phyloP scores from a whole-genome alignment of 2,113 vertebrate genomes.

The Mohoua ochrocephala region DNA sequence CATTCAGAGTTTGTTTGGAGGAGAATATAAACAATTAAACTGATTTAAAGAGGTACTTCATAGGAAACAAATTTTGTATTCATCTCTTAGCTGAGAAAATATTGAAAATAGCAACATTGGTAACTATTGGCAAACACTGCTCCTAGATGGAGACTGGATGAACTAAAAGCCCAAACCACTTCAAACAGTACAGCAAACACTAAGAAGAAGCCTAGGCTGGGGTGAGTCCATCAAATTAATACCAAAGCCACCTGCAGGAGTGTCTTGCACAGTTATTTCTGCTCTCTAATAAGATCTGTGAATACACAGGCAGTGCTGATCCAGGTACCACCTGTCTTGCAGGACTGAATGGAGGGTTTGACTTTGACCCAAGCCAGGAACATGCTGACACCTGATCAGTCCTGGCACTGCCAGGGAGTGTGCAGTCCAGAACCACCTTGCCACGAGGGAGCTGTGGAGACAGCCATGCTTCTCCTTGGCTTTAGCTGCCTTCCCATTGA shows the following conservation, averaged over 20 bases:
- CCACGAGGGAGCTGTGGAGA: neutral
- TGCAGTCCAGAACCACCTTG: neutral
- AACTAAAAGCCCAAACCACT: neutral
- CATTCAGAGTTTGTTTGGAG: neutral
- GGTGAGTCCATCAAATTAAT: neutral
- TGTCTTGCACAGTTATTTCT: neutral
- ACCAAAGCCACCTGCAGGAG: neutral
- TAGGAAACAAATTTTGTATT: neutral
- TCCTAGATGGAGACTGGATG: neutral
- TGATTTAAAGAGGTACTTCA: neutral
- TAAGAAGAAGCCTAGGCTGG: neutral
- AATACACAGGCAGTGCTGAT: neutral
- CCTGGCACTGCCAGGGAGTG: neutral
- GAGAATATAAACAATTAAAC: neutral
- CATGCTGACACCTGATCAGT: neutral
- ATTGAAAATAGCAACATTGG: neutral
- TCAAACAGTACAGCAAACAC: neutral
- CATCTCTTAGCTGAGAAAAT: neutral
- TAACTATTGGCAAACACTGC: neutral
- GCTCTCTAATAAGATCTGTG: neutral
- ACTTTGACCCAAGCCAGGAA: neutral
- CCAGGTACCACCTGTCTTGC: neutral
- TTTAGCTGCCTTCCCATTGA: neutral
- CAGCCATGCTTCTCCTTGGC: neutral
- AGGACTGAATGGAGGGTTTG: neutral